These are phyloP conservation scores for Hyalella azteca DNA, from an alignment of 2,888 invertebrate species.

Conservation along the genomic window DNA sequence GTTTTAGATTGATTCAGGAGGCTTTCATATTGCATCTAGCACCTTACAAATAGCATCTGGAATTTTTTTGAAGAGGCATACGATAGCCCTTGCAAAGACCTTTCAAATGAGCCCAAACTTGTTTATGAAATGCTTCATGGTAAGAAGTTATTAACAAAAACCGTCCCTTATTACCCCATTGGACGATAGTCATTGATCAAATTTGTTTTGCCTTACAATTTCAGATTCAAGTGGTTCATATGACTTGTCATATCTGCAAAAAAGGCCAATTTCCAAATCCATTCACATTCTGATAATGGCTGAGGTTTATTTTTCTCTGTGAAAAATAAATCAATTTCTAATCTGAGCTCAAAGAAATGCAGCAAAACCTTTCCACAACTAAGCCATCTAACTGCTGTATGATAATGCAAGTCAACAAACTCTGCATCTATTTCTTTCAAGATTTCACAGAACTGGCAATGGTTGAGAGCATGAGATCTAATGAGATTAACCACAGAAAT, in stretches of 20 bases:
- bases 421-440: slow-evolving; percentile 19
- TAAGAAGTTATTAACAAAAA: no score
- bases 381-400: slow-evolving; percentile 38
- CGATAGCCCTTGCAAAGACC: no score
- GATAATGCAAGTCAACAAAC: slow-evolving; percentile 32
- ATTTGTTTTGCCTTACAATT: slow-evolving; percentile 1
- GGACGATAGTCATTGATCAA: slow-evolving; percentile 23
- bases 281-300: background rate
- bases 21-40: no score
- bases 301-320: background rate
- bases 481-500: background rate
- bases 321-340: slow-evolving; percentile 38
- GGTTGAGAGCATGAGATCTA: background rate
- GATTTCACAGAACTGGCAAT: no score
- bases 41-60: no score
- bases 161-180: no score
- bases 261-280: background rate
- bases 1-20: no score
- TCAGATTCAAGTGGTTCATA: slow-evolving; percentile 13
- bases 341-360: slow-evolving; percentile 16
- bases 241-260: background rate
- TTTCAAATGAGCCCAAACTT: no score
- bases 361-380: slow-evolving; percentile 31
- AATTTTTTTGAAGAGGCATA: no score
- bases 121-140: no score